These are phyloP conservation scores for Orestias chungarensis DNA, from an alignment of 2,797 vertebrate species.

Conservation along the genomic window DNA sequence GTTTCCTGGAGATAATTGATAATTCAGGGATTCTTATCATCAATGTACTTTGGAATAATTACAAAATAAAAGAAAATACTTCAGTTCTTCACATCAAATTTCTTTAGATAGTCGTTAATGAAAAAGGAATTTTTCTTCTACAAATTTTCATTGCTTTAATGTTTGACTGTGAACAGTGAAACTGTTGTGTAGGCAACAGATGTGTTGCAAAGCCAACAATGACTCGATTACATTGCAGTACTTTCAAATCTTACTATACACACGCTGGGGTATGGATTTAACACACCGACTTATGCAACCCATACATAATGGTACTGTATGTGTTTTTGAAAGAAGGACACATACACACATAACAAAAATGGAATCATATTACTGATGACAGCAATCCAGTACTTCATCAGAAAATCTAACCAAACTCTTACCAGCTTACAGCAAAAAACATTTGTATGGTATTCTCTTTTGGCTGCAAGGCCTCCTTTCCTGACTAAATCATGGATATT, in stretches of 20 bases:
- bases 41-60: not conserved
- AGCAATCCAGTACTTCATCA: too few relatives aligned
- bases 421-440: too few relatives aligned
- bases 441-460: too few relatives aligned
- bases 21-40: constrained; percentile 4
- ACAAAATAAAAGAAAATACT: constrained; percentile 12
- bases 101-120: constrained; percentile 14
- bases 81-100: constrained; percentile 11
- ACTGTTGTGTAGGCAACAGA: not conserved
- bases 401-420: too few relatives aligned
- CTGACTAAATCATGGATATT: too few relatives aligned
- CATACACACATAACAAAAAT: too few relatives aligned
- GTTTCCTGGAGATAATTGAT: not conserved
- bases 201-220: not conserved
- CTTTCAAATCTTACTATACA: too few relatives aligned
- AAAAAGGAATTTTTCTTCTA: constrained; percentile 4
- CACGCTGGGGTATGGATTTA: not conserved
- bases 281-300: not conserved
- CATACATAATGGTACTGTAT: not conserved
- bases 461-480: too few relatives aligned
- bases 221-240: not conserved
- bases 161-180: not conserved
- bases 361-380: too few relatives aligned
- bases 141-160: not conserved
- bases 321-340: constrained; percentile 10